Evolutionary conservation across 2,797 vertebrate species (phyloP).

Genomic region (Sebastes steindachneri): DNA sequence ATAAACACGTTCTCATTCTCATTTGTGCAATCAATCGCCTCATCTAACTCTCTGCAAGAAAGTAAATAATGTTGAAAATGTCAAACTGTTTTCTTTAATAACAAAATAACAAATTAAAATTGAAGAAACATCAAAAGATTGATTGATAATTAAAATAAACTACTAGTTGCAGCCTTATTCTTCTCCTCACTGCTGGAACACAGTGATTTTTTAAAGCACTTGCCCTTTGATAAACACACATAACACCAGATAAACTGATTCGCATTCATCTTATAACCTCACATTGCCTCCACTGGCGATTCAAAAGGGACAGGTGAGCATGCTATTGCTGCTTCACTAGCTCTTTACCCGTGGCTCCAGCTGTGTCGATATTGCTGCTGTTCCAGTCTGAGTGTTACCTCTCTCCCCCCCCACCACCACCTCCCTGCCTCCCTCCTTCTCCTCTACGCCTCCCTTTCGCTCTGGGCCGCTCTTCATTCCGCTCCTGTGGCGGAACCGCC

Average conservation of each 20-base stretch:
- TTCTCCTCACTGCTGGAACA: background rate
- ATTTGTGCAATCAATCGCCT: background rate
- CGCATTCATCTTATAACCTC: slow-evolving; percentile 51
- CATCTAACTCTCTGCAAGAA: background rate
- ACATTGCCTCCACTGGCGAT: slow-evolving; percentile 23
- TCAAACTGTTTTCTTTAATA: background rate
- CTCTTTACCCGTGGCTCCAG: slow-evolving; percentile 57
- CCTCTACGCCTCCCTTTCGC: slow-evolving; percentile 32
- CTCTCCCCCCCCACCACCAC: background rate
- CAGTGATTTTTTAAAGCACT: slow-evolving; percentile 5
- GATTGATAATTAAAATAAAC: background rate
- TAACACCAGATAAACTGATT: slow-evolving; percentile 38
- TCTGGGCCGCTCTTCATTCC: slow-evolving; percentile 61
- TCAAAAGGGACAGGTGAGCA: slow-evolving; percentile 56
- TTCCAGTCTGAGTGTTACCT: slow-evolving; percentile 48
- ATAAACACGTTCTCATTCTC: background rate
- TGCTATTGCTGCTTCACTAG: slow-evolving; percentile 47
- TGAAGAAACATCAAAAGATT: background rate
- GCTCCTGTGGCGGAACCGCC: slow-evolving; percentile 79
- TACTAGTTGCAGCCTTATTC: background rate
- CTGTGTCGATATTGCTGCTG: slow-evolving; percentile 59
- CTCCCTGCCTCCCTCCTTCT: background rate
- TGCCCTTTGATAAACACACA: slow-evolving; percentile 26
- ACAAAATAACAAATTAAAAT: background rate
- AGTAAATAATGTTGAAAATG: background rate